Evolutionary conservation across 1,140 invertebrate species (phyloP).

Genomic region (Hyphantria cunea): DNA sequence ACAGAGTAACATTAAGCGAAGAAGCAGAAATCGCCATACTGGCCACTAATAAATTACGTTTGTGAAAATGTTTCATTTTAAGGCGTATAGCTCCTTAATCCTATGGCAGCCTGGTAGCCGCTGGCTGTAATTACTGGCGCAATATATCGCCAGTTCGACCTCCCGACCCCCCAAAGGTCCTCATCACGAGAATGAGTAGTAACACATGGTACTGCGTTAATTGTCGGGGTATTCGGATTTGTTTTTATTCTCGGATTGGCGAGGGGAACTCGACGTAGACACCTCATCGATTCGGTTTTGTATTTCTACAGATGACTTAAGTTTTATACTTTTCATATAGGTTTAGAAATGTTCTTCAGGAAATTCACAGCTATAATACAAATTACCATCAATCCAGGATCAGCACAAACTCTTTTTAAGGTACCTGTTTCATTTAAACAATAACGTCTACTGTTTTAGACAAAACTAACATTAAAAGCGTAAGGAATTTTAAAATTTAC

Average conservation of each 20-base stretch:
- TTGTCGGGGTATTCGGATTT: constrained; percentile 49
- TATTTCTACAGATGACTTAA: constrained; percentile 3
- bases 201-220: constrained; percentile 67
- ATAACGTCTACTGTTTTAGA: too few species aligned
- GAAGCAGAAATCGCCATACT: constrained; percentile 38
- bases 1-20: constrained; percentile 33
- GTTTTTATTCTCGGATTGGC: constrained; percentile 40
- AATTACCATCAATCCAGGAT: background rate
- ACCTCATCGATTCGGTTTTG: constrained; percentile 20
- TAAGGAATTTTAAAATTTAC: too few species aligned
- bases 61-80: constrained; percentile 59
- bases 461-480: too few species aligned
- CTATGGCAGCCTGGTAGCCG: constrained; percentile 52
- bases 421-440: too few species aligned
- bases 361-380: too few species aligned
- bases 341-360: too few species aligned
- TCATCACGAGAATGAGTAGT: constrained; percentile 49
- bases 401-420: background rate
- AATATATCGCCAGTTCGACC: constrained; percentile 64
- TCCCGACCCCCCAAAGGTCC: constrained; percentile 49
- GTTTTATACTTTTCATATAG: background rate
- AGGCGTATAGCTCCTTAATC: constrained; percentile 64
- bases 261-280: constrained; percentile 12
- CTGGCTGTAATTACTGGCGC: constrained; percentile 61
- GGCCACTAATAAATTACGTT: constrained; percentile 39